Percentiles rank a stretch among this genome's conserved stretches.
Evolutionary conservation across 2,113 vertebrate genomes (phyloP).

Genomic region (Gambusia affinis): DNA sequence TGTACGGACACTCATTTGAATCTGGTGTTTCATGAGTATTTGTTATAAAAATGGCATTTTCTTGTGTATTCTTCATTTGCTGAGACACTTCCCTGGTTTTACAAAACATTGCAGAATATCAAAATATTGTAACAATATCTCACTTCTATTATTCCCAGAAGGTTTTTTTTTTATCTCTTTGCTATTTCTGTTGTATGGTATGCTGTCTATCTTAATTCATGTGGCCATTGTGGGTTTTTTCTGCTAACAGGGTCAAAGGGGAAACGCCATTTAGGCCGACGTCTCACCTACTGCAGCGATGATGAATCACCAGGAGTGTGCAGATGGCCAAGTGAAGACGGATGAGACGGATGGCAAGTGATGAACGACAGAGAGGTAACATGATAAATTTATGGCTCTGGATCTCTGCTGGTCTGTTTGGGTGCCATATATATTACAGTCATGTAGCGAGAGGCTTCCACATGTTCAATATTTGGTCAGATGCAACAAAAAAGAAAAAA

Average conservation of each 20-base stretch:
- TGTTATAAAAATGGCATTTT: slow-evolving; percentile 15
- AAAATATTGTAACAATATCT: not conserved
- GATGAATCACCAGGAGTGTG: slow-evolving; percentile 34
- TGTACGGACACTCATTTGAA: slow-evolving; percentile 13
- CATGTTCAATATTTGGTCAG: not conserved
- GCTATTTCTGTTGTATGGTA: not conserved
- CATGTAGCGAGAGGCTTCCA: not conserved
- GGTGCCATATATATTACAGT: not conserved
- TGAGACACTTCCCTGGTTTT: not conserved
- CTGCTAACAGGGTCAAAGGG: slow-evolving; percentile 52
- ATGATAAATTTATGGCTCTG: slow-evolving; percentile 15
- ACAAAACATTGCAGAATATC: slow-evolving; percentile 6
- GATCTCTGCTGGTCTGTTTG: not conserved
- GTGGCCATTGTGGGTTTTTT: not conserved
- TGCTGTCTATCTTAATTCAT: slow-evolving; percentile 53
- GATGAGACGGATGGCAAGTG: slow-evolving; percentile 3
- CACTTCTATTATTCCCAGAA: not conserved
- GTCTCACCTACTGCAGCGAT: slow-evolving; percentile 18
- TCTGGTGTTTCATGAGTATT: not conserved
- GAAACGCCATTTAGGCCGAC: slow-evolving; percentile 41
- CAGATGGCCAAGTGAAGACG: slow-evolving; percentile 20
- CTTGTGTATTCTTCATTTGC: not conserved
- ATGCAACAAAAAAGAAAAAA: not conserved
- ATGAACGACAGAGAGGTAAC: not conserved
- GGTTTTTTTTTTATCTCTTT: too few species aligned